Evolutionary conservation across 2,888 invertebrate species (phyloP).

Genomic region (Opisthograptis luteolata): DNA sequence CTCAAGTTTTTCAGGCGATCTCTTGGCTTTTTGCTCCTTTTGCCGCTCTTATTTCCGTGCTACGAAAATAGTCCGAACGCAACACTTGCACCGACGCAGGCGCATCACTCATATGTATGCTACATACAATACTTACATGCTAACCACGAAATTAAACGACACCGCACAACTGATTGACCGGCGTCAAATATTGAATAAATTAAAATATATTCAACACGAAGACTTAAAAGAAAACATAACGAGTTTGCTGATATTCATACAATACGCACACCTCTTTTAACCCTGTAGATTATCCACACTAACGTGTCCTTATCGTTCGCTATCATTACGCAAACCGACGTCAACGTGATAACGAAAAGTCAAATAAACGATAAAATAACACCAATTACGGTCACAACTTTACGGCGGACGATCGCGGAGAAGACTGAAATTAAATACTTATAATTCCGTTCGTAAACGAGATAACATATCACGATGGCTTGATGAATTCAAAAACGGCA

Average conservation of each 20-base stretch:
- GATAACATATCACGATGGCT: constrained; percentile 52
- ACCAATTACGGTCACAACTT: constrained; percentile 55
- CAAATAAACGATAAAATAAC: constrained; percentile 45
- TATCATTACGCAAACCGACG: constrained; percentile 54
- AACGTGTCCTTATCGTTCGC: constrained; percentile 53
- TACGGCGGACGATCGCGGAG: constrained; percentile 44
- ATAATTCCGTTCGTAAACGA: constrained; percentile 54
- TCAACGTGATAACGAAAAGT: constrained; percentile 50
- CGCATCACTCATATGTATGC: constrained; percentile 73
- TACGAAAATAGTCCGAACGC: constrained; percentile 81
- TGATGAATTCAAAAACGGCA: constrained; percentile 51
- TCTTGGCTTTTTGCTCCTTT: constrained; percentile 81
- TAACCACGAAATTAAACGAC: constrained; percentile 33
- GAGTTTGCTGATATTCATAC: constrained; percentile 32
- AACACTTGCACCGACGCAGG: constrained; percentile 78
- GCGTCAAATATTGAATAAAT: constrained; percentile 2
- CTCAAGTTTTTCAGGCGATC: constrained; percentile 80
- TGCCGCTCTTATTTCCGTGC: constrained; percentile 84
- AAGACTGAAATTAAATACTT: constrained; percentile 61
- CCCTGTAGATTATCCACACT: constrained; percentile 52
- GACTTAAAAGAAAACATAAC: constrained; percentile 15
- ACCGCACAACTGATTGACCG: constrained; percentile 33
- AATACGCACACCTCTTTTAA: constrained; percentile 41
- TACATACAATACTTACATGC: no score
- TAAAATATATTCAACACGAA: constrained; percentile 9